phyloP scores from a whole-genome alignment of 2,888 invertebrate genomes.

The Diarsia mendica region DNA sequence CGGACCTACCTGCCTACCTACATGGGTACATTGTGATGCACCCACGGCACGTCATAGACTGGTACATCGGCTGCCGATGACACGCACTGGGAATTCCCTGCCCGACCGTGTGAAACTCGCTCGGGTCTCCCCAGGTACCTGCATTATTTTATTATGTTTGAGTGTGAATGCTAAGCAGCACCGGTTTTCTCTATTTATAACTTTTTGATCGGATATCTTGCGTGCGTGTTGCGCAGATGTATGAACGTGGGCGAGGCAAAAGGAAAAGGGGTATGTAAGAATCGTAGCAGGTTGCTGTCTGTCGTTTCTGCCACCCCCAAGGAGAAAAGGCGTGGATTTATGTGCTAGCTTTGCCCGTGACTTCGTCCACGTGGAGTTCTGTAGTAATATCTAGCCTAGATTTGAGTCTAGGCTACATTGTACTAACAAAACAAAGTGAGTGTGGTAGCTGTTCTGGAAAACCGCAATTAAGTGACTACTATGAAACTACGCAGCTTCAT shows the following conservation, averaged over 20 bases:
- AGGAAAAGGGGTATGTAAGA: too few relatives aligned
- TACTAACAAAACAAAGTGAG: background rate
- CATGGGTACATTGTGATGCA: slow-evolving; percentile 61
- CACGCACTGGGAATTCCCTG: slow-evolving; percentile 71
- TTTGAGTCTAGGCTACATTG: background rate
- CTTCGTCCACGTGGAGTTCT: too few relatives aligned
- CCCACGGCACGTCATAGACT: slow-evolving; percentile 60
- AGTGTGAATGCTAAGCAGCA: slow-evolving; percentile 23
- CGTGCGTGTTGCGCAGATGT: too few relatives aligned
- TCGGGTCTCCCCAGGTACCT: slow-evolving; percentile 40
- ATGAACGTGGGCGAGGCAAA: too few relatives aligned
- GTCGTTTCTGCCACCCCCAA: too few relatives aligned
- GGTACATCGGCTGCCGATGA: slow-evolving; percentile 15
- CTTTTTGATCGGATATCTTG: background rate
- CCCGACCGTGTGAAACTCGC: slow-evolving; percentile 69
- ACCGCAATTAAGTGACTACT: background rate
- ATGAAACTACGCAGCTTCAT: background rate
- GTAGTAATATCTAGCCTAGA: too few relatives aligned
- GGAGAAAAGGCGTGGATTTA: too few relatives aligned
- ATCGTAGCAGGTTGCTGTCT: too few relatives aligned
- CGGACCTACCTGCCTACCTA: slow-evolving; percentile 21
- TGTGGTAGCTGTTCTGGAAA: background rate
- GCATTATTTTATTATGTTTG: slow-evolving; percentile 1
- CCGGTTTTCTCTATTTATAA: slow-evolving; percentile 42
- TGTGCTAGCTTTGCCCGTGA: too few relatives aligned